Percentiles rank a stretch among this genome's conserved stretches.
Evolutionary conservation across 1,140 invertebrate genomes (phyloP).

Genomic region (Melipona quadrifasciata): DNA sequence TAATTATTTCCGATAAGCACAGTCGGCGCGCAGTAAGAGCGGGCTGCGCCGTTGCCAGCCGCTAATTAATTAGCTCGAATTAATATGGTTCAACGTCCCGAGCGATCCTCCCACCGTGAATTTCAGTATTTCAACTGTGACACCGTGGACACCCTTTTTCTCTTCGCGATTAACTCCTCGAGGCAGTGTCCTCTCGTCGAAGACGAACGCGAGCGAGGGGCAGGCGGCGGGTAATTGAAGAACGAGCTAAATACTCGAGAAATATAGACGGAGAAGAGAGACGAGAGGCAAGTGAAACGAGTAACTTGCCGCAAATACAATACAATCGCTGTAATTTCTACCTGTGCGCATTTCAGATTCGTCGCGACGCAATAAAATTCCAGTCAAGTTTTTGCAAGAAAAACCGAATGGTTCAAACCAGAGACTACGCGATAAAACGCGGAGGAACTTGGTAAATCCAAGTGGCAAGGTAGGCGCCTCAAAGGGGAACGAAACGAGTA

Average conservation of each 20-base stretch:
- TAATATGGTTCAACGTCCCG: conserved; percentile 52
- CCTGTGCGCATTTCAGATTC: no score
- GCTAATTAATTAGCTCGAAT: conserved; percentile 63
- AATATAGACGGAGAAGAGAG: not conserved
- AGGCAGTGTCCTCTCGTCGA: not conserved
- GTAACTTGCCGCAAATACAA: not conserved
- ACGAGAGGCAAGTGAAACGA: not conserved
- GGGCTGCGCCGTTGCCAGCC: conserved; percentile 39
- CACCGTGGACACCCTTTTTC: conserved; percentile 16
- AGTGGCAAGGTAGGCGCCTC: not conserved
- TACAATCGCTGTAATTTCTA: no score
- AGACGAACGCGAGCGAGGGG: not conserved
- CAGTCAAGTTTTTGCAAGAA: conserved; percentile 40
- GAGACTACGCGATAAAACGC: not conserved
- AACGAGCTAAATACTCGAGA: not conserved
- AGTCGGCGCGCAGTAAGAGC: conserved; percentile 41
- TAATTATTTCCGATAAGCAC: conserved; percentile 66
- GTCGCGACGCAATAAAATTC: not conserved
- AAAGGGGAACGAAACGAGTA: no score
- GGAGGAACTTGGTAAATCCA: not conserved
- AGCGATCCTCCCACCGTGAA: not conserved
- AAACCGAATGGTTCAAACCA: not conserved
- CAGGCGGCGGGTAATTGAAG: not conserved
- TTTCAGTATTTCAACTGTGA: conserved; percentile 40
- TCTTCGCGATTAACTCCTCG: not conserved